These are phyloP conservation scores for Sceloporus tristichus DNA, from an alignment of 2,113 vertebrate species.

Conservation along the genomic window DNA sequence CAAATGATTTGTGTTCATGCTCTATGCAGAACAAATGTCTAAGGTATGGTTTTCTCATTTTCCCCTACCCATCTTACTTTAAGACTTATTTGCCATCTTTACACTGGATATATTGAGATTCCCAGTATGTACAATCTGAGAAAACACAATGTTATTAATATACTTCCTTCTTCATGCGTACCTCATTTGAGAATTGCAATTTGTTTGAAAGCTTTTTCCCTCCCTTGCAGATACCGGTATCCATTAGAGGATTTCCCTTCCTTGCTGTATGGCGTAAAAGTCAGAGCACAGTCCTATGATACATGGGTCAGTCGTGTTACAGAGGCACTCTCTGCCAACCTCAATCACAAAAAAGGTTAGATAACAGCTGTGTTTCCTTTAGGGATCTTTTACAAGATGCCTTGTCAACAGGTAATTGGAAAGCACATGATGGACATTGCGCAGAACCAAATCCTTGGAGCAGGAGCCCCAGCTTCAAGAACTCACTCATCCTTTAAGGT, in stretches of 20 bases:
- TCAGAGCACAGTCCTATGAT: slow-evolving; percentile 95
- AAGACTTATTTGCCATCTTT: not conserved
- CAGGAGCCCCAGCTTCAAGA: not conserved
- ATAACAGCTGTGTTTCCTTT: slow-evolving; percentile 31
- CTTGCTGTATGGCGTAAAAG: slow-evolving; percentile 93
- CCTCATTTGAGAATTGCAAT: not conserved
- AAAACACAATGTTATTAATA: not conserved
- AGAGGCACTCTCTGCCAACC: slow-evolving; percentile 91
- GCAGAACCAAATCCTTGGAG: not conserved
- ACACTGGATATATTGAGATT: not conserved
- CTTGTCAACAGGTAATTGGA: not conserved
- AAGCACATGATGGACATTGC: not conserved
- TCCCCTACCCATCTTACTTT: not conserved
- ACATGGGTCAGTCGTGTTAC: slow-evolving; percentile 94
- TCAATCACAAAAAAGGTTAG: slow-evolving; percentile 96
- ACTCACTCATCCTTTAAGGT: not conserved
- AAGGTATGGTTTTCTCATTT: slow-evolving; percentile 75
- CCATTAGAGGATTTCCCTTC: slow-evolving; percentile 94
- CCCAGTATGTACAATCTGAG: not conserved
- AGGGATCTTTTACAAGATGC: slow-evolving; percentile 21
- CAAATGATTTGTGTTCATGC: slow-evolving; percentile 89
- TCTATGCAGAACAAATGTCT: slow-evolving; percentile 93
- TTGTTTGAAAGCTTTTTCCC: slow-evolving; percentile 4
- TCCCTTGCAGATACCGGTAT: slow-evolving; percentile 88
- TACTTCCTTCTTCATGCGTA: slow-evolving; percentile 7